These are phyloP conservation scores for Thymelicus sylvestris DNA, from an alignment of 2,888 invertebrate species.

Conservation along the genomic window DNA sequence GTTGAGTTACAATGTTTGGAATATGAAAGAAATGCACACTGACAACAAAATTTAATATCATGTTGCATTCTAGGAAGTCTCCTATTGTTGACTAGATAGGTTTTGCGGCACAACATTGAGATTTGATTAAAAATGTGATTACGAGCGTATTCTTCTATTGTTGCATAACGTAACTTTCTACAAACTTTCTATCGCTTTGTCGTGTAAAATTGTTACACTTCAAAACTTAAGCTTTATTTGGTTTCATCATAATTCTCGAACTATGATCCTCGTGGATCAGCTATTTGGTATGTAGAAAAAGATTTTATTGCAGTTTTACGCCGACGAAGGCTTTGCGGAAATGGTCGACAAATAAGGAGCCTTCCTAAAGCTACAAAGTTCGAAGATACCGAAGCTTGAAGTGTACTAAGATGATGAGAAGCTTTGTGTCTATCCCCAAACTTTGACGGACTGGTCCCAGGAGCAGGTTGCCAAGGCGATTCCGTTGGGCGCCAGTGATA, in stretches of 20 bases:
- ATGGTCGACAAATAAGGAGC: not conserved
- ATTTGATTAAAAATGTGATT: not conserved
- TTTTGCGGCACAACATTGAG: not conserved
- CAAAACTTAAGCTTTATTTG: not conserved
- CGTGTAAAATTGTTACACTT: not conserved
- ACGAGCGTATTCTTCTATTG: not conserved
- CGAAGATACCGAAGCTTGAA: slow-evolving; percentile 1
- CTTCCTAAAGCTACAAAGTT: not conserved
- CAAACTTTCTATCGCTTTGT: slow-evolving; percentile 2
- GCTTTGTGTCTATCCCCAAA: slow-evolving; percentile 89
- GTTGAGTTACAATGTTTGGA: not conserved
- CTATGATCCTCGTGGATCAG: no score
- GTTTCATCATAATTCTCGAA: not conserved
- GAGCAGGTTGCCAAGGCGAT: slow-evolving; percentile 95
- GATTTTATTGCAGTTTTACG: not conserved
- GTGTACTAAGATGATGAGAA: not conserved
- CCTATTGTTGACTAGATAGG: not conserved
- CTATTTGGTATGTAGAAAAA: no score
- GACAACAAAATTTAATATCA: not conserved
- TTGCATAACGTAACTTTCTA: not conserved
- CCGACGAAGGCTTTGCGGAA: not conserved
- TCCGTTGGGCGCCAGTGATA: slow-evolving; percentile 92
- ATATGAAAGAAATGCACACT: slow-evolving; percentile 6
- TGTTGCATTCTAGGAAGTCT: not conserved
- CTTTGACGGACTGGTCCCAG: slow-evolving; percentile 94